A percentile compares a stretch with the other conserved stretches of the same genome.
Evolutionary conservation across 2,888 invertebrate genomes (phyloP).

Genomic region (Flexamia atlantica): DNA sequence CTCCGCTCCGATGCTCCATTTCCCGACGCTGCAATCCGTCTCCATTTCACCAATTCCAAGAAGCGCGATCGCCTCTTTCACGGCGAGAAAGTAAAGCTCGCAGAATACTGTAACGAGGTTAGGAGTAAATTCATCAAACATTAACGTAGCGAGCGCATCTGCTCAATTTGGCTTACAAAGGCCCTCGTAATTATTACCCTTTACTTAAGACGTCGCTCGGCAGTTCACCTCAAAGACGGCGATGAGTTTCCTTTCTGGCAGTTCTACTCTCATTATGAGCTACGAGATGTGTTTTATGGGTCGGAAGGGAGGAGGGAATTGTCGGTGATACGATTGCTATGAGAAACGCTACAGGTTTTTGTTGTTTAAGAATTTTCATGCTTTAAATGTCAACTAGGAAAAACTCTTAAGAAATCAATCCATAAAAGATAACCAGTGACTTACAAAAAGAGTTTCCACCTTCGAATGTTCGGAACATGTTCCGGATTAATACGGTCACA

Average conservation of each 20-base stretch:
- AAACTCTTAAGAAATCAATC: too few relatives aligned
- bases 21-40: too few relatives aligned
- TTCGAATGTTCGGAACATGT: too few relatives aligned
- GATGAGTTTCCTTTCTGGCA: slow-evolving; percentile 14
- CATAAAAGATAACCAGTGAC: too few relatives aligned
- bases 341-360: too few relatives aligned
- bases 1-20: too few relatives aligned
- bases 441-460: too few relatives aligned
- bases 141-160: neutral
- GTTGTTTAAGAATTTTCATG: too few relatives aligned
- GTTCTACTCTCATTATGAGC: slow-evolving; percentile 5
- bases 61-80: neutral
- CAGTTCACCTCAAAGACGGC: neutral
- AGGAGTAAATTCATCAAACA: slow-evolving; percentile 33
- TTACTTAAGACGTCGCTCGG: slow-evolving; percentile 3
- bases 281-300: neutral
- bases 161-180: neutral
- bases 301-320: neutral
- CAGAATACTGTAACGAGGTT: slow-evolving; percentile 1
- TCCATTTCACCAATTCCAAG: neutral
- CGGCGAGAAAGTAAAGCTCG: slow-evolving; percentile 4
- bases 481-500: too few relatives aligned
- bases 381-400: too few relatives aligned
- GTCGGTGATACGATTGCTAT: too few relatives aligned
- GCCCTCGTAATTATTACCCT: neutral